Evolutionary conservation across 2,888 invertebrate genomes (phyloP).

Genomic region (Alloscopus bannaensis): DNA sequence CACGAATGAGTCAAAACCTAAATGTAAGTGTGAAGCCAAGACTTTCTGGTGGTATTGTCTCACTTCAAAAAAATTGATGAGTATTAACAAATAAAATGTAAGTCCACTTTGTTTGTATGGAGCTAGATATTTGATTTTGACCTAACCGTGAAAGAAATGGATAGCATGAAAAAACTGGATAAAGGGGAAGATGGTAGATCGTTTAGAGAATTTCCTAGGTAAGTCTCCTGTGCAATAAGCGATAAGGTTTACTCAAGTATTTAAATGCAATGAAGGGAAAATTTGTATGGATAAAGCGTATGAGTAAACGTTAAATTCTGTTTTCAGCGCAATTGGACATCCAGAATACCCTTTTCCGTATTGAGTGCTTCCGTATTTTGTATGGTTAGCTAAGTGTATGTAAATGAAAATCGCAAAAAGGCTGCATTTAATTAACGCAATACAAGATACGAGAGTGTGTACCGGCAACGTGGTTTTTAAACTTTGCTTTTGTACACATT

Average conservation of each 20-base stretch:
- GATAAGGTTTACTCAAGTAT: neutral
- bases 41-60: neutral
- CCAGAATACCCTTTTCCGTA: constrained; percentile 60
- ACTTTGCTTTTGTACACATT: neutral
- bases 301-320: neutral
- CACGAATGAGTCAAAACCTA: constrained; percentile 85
- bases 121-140: constrained; percentile 81
- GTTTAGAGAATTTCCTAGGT: constrained; percentile 75
- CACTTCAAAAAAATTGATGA: neutral
- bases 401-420: no score
- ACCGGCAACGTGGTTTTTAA: no score
- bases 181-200: constrained; percentile 81
- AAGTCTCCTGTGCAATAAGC: constrained; percentile 2
- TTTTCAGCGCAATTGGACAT: constrained; percentile 42
- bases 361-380: neutral
- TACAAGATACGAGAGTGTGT: no score
- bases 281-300: neutral
- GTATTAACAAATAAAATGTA: neutral
- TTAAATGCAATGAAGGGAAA: neutral
- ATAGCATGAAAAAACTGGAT: constrained; percentile 80
- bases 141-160: constrained; percentile 81
- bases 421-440: no score
- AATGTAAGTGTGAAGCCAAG: constrained; percentile 76
- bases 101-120: constrained; percentile 17
- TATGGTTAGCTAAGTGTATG: neutral